phyloP scores from a whole-genome alignment of 2,888 invertebrate species.

The Acleris literana region DNA sequence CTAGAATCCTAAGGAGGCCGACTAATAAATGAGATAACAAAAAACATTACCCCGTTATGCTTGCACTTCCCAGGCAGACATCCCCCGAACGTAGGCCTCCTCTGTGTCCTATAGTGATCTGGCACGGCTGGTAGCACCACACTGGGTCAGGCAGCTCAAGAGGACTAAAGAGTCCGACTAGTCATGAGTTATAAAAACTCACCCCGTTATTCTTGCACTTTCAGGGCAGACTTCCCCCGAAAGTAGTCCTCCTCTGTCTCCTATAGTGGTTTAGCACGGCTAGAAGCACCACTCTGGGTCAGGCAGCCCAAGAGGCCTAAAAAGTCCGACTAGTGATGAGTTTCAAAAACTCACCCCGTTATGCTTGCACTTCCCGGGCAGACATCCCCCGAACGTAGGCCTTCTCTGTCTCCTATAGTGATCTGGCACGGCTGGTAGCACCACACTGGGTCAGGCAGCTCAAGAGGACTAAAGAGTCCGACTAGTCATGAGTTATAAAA shows the following conservation, averaged over 20 bases:
- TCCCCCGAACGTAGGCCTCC: too few relatives aligned
- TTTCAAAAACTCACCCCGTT: too few relatives aligned
- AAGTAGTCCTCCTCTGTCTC: too few relatives aligned
- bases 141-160: constrained; percentile 67
- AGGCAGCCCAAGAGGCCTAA: constrained; percentile 83
- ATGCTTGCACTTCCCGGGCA: too few relatives aligned
- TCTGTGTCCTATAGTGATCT: constrained; percentile 12
- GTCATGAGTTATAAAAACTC: too few relatives aligned
- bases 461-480: constrained; percentile 90
- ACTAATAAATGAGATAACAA: constrained; percentile 70
- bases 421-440: constrained; percentile 85
- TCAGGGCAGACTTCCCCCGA: too few relatives aligned
- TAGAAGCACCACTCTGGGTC: constrained; percentile 90
- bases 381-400: too few relatives aligned
- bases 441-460: constrained; percentile 84
- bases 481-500: constrained; percentile 66
- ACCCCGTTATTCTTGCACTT: too few relatives aligned
- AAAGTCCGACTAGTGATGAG: constrained; percentile 87
- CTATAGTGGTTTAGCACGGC: constrained; percentile 59
- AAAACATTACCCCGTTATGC: too few relatives aligned
- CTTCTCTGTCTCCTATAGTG: not conserved
- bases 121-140: constrained; percentile 90
- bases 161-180: constrained; percentile 92
- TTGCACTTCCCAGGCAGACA: too few relatives aligned
- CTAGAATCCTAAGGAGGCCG: constrained; percentile 90